phyloP scores from a whole-genome alignment of 1,140 invertebrate species.

The Hydropsyche tenuis region DNA sequence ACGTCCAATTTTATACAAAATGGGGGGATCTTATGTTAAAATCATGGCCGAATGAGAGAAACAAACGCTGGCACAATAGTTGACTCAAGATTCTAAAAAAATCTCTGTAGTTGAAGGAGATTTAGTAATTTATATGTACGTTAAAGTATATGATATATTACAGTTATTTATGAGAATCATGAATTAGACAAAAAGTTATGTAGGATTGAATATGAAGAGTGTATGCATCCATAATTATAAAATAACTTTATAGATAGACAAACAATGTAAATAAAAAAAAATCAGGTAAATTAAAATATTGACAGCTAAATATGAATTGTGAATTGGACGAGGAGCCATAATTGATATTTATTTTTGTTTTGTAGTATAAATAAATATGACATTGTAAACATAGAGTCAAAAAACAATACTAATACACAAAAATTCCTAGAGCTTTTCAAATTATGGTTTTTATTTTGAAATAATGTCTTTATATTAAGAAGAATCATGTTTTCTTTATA shows the following conservation, averaged over 20 bases:
- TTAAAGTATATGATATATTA: conserved; percentile 27
- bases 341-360: neutral
- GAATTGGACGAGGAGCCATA: neutral
- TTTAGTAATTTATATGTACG: conserved; percentile 42
- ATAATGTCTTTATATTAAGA: no score
- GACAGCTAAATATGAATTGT: conserved; percentile 5
- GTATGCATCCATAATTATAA: conserved; percentile 30
- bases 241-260: conserved; percentile 15
- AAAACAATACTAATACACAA: conserved; percentile 2
- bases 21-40: conserved; percentile 60
- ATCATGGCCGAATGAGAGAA: conserved; percentile 47
- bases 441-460: neutral
- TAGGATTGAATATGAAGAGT: conserved; percentile 31
- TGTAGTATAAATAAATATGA: neutral
- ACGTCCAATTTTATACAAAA: conserved; percentile 38
- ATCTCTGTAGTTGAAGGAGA: conserved; percentile 47
- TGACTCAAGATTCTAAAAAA: conserved; percentile 48
- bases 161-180: conserved; percentile 28
- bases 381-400: neutral
- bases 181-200: conserved; percentile 29
- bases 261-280: conserved; percentile 21
- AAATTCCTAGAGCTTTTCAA: conserved; percentile 3
- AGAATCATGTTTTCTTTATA: neutral
- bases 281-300: conserved; percentile 1
- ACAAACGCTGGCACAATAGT: conserved; percentile 41